Evolutionary conservation across 2,113 vertebrate species (phyloP), one percentile per base, ranked within the genome.

Genomic region (Pampusana beccarii): DNA sequence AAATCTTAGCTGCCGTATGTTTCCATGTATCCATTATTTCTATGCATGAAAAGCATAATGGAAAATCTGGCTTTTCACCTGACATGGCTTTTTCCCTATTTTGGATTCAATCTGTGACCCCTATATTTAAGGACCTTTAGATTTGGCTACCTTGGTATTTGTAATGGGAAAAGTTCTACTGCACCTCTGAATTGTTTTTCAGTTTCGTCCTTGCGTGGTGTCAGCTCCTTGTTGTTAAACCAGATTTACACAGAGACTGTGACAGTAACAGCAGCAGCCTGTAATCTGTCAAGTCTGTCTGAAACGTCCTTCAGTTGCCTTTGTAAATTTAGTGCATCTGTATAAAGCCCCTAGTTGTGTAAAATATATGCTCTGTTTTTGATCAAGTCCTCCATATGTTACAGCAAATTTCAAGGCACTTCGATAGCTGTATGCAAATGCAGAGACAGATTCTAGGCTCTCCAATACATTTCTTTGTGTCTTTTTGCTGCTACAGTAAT

Each of bases 241-340:
- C 80, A 92, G 92, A 96, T 95, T 96, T 96, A 89, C 73, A 51
- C 66, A 62, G 92, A 86, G 77, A 91, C 72, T 89, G 90, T 90
- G 92, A 96, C 93, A 95, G 93, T 96, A 93, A 84, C 73, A 93
- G 62, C 80, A 93, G 70, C 73, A 93, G 78, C 58, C 73, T 91
- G 73, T 92, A 95, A 96, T 96, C 92, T 87, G 92, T 97, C 95
- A 92, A 86, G 75, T 79, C 88, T 91, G 83, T 92, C 92, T 87
- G 73, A 95, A 85, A 87, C 0, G 46, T 93, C 95, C 92, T 96
- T 92, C 91, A 94, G 66, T 80, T 94, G 92, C 83, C 92, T 96
- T 95, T 82, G 83, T 87, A 91, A 96, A 89, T 89, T 91, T 82
- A 94, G 29, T 31, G 1, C 89, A 92, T 95, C 88, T 85, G 80